Conservation (phyloP, 2,888 invertebrate species). For the Allacma fusca region DNA sequence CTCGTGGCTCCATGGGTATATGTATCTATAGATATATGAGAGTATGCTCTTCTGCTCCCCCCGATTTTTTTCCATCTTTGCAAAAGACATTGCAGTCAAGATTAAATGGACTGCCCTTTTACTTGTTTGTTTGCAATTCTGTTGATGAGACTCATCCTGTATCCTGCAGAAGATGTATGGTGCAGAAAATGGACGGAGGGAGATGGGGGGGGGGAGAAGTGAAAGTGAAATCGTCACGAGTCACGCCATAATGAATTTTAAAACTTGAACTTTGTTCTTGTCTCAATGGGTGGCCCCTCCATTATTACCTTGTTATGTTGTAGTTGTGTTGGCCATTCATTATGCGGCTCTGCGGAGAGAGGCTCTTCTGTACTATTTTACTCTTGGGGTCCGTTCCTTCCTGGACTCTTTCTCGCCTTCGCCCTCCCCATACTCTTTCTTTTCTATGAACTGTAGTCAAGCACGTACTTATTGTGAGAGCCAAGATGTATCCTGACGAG, state of each 20-base stretch:
- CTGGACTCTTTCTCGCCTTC: neutral
- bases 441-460: neutral
- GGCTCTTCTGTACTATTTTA: neutral
- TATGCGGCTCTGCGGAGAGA: constrained; percentile 6
- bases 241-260: constrained; percentile 49
- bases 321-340: constrained; percentile 25
- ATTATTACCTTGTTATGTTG: constrained; percentile 40
- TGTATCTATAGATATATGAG: too few species aligned
- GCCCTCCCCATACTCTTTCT: neutral
- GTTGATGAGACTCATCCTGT: neutral
- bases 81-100: neutral
- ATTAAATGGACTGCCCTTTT: constrained; percentile 10
- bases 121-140: neutral
- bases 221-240: constrained; percentile 45
- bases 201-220: neutral
- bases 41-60: neutral
- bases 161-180: neutral
- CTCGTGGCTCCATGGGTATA: neutral
- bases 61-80: neutral
- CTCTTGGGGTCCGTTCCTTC: neutral
- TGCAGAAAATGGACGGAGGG: neutral
- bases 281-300: constrained; percentile 37
- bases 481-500: neutral
- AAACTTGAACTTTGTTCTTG: constrained; percentile 43
- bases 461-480: neutral